Evolutionary conservation across 2,888 invertebrate species (phyloP).

Genomic region (Harpalus rubripes): DNA sequence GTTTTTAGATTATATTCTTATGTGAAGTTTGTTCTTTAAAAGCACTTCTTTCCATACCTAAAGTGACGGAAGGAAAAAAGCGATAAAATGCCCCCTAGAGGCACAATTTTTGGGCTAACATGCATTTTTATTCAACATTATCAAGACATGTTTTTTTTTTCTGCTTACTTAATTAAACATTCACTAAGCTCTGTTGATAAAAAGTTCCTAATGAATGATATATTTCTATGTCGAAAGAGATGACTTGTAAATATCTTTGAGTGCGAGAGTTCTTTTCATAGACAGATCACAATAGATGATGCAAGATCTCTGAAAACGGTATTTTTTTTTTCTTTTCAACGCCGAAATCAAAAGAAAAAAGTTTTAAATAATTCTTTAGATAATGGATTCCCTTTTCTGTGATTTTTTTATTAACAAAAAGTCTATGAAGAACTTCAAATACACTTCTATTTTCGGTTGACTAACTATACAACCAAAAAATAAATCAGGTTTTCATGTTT

Average conservation of each 20-base stretch:
- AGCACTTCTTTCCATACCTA: too few relatives aligned
- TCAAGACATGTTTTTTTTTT: too few relatives aligned
- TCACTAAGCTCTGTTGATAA: background rate
- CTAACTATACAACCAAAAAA: background rate
- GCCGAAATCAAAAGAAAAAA: background rate
- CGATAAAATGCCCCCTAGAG: too few relatives aligned
- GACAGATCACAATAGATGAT: background rate
- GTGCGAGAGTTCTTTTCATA: background rate
- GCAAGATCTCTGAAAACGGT: background rate
- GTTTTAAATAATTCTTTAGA: background rate
- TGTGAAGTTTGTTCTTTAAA: too few relatives aligned
- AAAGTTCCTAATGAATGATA: background rate
- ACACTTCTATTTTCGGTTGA: background rate
- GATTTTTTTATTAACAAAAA: background rate
- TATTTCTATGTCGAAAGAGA: background rate
- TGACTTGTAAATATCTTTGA: conserved; percentile 6
- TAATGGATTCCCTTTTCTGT: background rate
- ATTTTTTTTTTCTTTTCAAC: background rate
- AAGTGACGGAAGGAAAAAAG: too few relatives aligned
- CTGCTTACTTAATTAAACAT: too few relatives aligned
- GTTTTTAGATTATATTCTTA: too few relatives aligned
- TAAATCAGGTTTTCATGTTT: background rate
- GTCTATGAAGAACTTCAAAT: background rate
- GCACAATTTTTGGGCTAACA: too few relatives aligned
- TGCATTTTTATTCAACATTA: too few relatives aligned